These are phyloP conservation scores for Nezara viridula DNA, from an alignment of 2,888 invertebrate species.

Conservation along the genomic window DNA sequence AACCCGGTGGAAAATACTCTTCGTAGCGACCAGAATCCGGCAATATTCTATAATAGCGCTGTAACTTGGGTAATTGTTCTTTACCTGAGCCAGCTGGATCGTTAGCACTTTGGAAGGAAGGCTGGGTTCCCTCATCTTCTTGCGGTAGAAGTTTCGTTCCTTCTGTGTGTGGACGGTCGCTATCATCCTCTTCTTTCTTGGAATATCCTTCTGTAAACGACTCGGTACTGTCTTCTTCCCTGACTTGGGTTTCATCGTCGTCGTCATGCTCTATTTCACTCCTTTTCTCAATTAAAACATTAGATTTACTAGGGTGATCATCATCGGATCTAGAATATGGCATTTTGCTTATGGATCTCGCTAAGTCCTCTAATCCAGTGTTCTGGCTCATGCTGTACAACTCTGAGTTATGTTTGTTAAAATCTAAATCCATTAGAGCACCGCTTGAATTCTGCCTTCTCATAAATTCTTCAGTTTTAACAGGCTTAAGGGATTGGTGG, in stretches of 20 bases:
- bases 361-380: background rate
- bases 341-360: background rate
- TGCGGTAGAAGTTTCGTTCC: background rate
- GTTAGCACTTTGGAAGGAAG: background rate
- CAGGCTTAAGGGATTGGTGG: background rate
- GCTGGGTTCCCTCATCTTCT: background rate
- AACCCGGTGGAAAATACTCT: slow-evolving; percentile 8
- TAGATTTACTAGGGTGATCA: background rate
- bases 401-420: background rate
- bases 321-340: background rate
- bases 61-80: background rate
- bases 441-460: background rate
- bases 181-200: background rate
- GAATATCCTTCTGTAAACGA: background rate
- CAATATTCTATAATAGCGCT: background rate
- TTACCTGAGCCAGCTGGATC: background rate
- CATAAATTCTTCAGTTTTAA: background rate
- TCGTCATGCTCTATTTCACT: background rate
- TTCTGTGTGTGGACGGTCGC: background rate
- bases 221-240: background rate
- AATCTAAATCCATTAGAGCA: background rate
- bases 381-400: background rate
- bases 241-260: background rate
- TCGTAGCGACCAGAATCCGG: background rate
- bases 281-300: background rate